Conservation (phyloP, 2,888 invertebrate species). For the Crematogaster levior region DNA sequence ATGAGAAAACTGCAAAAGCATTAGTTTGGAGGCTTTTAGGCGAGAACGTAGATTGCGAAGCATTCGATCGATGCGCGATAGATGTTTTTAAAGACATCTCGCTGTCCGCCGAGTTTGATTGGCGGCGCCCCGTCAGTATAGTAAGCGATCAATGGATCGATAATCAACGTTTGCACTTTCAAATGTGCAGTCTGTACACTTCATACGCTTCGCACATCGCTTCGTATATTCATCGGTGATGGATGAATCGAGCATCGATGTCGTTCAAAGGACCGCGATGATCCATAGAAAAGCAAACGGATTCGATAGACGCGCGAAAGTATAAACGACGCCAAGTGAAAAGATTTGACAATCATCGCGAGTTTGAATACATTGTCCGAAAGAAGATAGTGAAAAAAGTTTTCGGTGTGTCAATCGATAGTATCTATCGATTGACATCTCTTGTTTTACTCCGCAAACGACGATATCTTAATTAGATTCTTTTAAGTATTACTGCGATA, state of each 20-base stretch:
- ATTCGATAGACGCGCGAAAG: slow-evolving; percentile 10
- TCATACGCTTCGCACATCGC: neutral
- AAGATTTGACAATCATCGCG: slow-evolving; percentile 9
- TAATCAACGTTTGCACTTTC: slow-evolving; percentile 34
- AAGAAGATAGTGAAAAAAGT: neutral
- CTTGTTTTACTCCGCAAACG: neutral
- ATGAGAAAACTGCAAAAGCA: neutral
- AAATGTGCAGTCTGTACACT: neutral
- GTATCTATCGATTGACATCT: neutral
- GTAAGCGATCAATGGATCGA: slow-evolving; percentile 17
- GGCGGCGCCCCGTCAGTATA: neutral
- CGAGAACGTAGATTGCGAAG: neutral
- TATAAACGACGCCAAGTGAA: slow-evolving; percentile 5
- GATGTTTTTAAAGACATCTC: neutral
- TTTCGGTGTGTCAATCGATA: neutral
- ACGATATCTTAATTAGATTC: neutral
- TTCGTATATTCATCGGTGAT: slow-evolving; percentile 22
- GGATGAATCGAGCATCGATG: slow-evolving; percentile 27
- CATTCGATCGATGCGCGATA: neutral
- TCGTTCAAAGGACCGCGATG: slow-evolving; percentile 19
- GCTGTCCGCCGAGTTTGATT: neutral
- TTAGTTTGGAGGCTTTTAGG: neutral
- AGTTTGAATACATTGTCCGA: neutral
- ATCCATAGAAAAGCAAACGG: slow-evolving; percentile 27
- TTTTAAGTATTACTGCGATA: neutral